Conservation (phyloP, 2,888 invertebrate species). For the Himalopsyche kuldschensis region DNA sequence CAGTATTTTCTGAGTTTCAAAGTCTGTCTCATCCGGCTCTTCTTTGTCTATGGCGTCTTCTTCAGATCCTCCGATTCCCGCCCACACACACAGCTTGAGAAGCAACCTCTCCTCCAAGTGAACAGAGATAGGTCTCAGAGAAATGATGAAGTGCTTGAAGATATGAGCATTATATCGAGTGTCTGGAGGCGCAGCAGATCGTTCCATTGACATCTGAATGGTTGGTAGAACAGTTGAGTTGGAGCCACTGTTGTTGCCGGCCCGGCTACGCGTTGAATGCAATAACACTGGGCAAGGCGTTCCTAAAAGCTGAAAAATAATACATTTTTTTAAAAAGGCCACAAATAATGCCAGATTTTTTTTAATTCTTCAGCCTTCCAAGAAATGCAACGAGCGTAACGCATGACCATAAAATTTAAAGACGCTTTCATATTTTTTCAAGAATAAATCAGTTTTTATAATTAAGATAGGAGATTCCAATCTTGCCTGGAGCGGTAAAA, state of each 20-base stretch:
- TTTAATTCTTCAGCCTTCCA: no score
- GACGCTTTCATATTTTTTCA: no score
- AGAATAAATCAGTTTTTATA: no score
- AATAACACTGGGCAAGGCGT: slow-evolving; percentile 83
- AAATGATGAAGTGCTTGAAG: slow-evolving; percentile 82
- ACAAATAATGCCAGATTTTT: no score
- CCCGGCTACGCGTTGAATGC: slow-evolving; percentile 64
- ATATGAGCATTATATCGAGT: slow-evolving; percentile 81
- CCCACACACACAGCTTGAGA: slow-evolving; percentile 58
- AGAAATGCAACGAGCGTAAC: no score
- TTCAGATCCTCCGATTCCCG: slow-evolving; percentile 62
- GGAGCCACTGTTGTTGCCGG: slow-evolving; percentile 50
- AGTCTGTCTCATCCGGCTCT: slow-evolving; percentile 78
- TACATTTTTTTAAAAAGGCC: no score
- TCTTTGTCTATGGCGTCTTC: slow-evolving; percentile 62
- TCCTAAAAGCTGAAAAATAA: slow-evolving; percentile 70
- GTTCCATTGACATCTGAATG: slow-evolving; percentile 77
- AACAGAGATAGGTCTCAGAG: slow-evolving; percentile 79
- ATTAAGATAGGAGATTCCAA: no score
- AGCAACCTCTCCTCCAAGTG: slow-evolving; percentile 86
- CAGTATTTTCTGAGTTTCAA: slow-evolving; percentile 77
- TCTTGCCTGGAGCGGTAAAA: no score
- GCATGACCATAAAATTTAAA: no score
- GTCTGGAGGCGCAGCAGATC: slow-evolving; percentile 65
- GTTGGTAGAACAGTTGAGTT: slow-evolving; percentile 62